Evolutionary conservation across 2,113 vertebrate genomes (phyloP).

Genomic region (Chaetura pelagica): DNA sequence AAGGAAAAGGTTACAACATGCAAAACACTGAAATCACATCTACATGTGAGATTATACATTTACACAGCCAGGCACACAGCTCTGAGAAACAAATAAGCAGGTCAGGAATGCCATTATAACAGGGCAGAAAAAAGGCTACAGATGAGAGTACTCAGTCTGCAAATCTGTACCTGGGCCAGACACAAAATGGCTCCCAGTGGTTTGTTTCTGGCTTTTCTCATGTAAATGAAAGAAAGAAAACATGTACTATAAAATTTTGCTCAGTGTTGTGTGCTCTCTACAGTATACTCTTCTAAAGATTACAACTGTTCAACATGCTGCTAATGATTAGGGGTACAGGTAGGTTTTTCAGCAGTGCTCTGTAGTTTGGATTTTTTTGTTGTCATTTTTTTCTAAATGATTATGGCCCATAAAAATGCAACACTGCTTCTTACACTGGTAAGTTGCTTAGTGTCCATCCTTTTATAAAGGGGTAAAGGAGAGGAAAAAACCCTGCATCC

Average conservation of each 20-base stretch:
- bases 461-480: neutral
- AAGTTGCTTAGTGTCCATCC: neutral
- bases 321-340: neutral
- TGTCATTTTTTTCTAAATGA: neutral
- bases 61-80: neutral
- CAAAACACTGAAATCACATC: neutral
- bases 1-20: neutral
- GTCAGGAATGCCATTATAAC: neutral
- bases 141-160: neutral
- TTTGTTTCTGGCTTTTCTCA: neutral
- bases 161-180: neutral
- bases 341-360: neutral
- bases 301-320: neutral
- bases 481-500: fast-evolving
- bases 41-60: neutral
- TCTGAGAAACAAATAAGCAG: neutral
- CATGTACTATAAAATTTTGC: neutral
- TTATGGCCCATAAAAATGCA: neutral
- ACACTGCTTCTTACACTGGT: neutral
- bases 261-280: neutral
- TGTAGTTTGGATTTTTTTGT: neutral
- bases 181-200: neutral
- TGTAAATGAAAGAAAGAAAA: neutral
- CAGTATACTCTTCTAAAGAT: neutral
- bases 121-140: neutral